Conservation (phyloP, 2,888 invertebrate genomes). For the Brenthis ino region DNA sequence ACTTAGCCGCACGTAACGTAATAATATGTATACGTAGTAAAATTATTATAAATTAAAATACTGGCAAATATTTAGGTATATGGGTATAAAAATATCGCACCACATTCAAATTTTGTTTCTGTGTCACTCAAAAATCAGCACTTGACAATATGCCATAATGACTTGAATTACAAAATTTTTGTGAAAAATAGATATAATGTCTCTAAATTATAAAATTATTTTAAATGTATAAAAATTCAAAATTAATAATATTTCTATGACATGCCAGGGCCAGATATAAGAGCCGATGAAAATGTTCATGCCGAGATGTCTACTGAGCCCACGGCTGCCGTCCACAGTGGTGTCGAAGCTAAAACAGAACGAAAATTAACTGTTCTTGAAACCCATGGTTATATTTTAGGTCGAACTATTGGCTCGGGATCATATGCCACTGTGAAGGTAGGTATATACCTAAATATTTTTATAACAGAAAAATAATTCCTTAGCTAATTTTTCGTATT, state of each 20-base stretch:
- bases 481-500: not conserved
- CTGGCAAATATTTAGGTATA: slow-evolving; percentile 36
- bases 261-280: slow-evolving; percentile 80
- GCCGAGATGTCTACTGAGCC: slow-evolving; percentile 78
- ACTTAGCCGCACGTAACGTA: too few relatives aligned
- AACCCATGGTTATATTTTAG: slow-evolving; percentile 88
- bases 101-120: slow-evolving; percentile 54
- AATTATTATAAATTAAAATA: slow-evolving; percentile 11
- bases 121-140: slow-evolving; percentile 48
- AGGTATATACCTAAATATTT: slow-evolving; percentile 63
- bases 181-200: slow-evolving; percentile 62
- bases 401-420: slow-evolving; percentile 90
- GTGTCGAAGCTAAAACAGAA: slow-evolving; percentile 69
- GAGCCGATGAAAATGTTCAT: slow-evolving; percentile 76
- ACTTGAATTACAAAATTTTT: slow-evolving; percentile 56
- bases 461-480: not conserved
- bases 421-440: slow-evolving; percentile 92
- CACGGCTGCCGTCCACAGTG: slow-evolving; percentile 71
- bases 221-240: slow-evolving; percentile 54
- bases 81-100: slow-evolving; percentile 39
- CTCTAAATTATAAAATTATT: slow-evolving; percentile 71
- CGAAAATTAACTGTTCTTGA: slow-evolving; percentile 86
- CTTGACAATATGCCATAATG: slow-evolving; percentile 71
- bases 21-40: too few relatives aligned
- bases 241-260: slow-evolving; percentile 68